phyloP scores from a whole-genome alignment of 2,888 invertebrate genomes.

The Epirrhoe tristata region DNA sequence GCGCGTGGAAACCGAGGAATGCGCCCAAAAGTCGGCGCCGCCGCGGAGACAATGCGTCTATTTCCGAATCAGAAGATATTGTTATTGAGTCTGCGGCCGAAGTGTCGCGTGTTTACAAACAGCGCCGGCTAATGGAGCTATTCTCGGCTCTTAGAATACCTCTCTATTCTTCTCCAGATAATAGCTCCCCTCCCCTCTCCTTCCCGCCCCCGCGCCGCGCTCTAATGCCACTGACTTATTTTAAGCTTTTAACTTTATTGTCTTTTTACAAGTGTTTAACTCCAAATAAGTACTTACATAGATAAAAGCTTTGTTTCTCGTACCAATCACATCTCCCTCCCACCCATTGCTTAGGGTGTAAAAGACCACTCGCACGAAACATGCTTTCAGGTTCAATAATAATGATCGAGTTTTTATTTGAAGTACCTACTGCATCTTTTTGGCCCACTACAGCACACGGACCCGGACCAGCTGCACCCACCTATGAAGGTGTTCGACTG shows the following conservation, averaged over 20 bases:
- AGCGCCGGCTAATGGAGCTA: slow-evolving; percentile 72
- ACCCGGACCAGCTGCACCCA: too few relatives aligned
- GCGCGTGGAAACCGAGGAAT: slow-evolving; percentile 61
- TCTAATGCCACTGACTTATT: slow-evolving; percentile 9
- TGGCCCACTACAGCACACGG: too few relatives aligned
- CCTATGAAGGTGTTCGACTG: too few relatives aligned
- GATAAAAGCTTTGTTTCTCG: not conserved
- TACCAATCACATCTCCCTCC: not conserved
- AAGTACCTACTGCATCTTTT: too few relatives aligned
- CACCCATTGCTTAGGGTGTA: not conserved
- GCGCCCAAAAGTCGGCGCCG: slow-evolving; percentile 48
- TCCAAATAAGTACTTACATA: not conserved
- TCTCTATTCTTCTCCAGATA: slow-evolving; percentile 45
- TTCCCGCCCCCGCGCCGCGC: not conserved
- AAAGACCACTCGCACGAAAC: not conserved
- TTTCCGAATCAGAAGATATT: slow-evolving; percentile 36
- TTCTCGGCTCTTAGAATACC: slow-evolving; percentile 52
- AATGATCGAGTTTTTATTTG: too few relatives aligned
- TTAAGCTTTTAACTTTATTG: not conserved
- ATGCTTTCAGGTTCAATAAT: not conserved
- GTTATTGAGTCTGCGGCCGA: slow-evolving; percentile 33
- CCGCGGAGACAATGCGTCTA: slow-evolving; percentile 52
- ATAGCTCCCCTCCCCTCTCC: slow-evolving; percentile 17
- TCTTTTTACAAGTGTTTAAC: not conserved
- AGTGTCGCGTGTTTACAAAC: slow-evolving; percentile 70